A percentile compares a stretch with the other conserved stretches of the same genome.
These are phyloP conservation scores for Poeciliopsis occidentalis DNA, from an alignment of 2,113 vertebrate species.

Conservation along the genomic window DNA sequence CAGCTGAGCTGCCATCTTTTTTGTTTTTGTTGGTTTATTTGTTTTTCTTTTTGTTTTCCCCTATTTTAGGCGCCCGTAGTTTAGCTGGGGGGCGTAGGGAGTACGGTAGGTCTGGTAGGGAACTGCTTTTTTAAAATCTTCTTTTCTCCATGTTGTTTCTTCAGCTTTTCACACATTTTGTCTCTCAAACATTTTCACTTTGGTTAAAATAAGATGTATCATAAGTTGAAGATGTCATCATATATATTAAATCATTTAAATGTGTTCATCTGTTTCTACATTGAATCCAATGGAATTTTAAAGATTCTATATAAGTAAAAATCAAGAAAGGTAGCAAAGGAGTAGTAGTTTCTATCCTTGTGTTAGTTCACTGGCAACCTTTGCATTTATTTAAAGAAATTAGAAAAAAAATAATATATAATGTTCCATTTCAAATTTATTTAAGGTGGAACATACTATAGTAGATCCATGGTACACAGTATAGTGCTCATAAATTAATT, in stretches of 20 bases:
- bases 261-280: constrained; percentile 70
- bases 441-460: constrained; percentile 15
- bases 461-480: constrained; percentile 21
- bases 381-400: constrained; percentile 26
- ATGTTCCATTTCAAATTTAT: constrained; percentile 30
- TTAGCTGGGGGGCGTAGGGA: constrained; percentile 83
- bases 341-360: constrained; percentile 9
- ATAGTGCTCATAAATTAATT: constrained; percentile 33
- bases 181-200: constrained; percentile 65
- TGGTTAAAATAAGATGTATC: constrained; percentile 40
- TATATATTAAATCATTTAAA: constrained; percentile 55
- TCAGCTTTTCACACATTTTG: constrained; percentile 73
- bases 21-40: constrained; percentile 66
- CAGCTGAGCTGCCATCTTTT: constrained; percentile 78
- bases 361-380: constrained; percentile 32
- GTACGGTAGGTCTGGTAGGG: constrained; percentile 85
- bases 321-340: constrained; percentile 4
- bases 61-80: constrained; percentile 80
- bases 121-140: constrained; percentile 64
- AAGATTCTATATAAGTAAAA: constrained; percentile 3
- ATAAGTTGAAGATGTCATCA: constrained; percentile 47
- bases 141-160: constrained; percentile 74
- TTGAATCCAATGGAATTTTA: constrained; percentile 45
- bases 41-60: constrained; percentile 51
- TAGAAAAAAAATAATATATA: constrained; percentile 4